Evolutionary conservation across 2,888 invertebrate genomes (phyloP).

Genomic region (Erannis defoliaria): DNA sequence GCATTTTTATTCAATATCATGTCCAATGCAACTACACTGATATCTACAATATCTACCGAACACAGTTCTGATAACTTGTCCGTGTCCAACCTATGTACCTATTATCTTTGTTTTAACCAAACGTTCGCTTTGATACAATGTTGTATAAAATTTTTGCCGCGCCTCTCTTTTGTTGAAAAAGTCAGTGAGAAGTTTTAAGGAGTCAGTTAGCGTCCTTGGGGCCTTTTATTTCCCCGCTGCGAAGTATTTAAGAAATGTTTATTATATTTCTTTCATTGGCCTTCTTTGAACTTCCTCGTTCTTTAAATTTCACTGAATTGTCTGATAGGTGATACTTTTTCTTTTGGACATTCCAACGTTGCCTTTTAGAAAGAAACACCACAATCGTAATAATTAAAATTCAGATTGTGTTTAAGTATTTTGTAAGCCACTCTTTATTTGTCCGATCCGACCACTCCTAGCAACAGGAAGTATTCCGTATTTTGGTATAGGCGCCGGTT

Average conservation of each 20-base stretch:
- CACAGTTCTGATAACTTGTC: background rate
- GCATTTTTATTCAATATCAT: no score
- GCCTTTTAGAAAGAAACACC: background rate
- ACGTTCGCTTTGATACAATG: conserved; percentile 19
- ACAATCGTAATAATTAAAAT: background rate
- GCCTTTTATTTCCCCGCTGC: conserved; percentile 22
- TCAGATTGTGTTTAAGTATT: background rate
- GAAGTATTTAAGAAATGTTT: conserved; percentile 31
- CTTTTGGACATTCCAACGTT: background rate
- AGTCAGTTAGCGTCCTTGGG: conserved; percentile 25
- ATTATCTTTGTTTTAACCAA: background rate
- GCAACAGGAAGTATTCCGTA: no score
- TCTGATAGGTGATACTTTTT: conserved; percentile 2
- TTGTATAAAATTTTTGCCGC: conserved; percentile 37
- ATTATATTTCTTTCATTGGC: conserved; percentile 16
- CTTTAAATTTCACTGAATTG: conserved; percentile 20
- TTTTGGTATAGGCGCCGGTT: no score
- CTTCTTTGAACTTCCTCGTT: conserved; percentile 15
- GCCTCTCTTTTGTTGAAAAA: conserved; percentile 36
- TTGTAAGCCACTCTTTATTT: no score
- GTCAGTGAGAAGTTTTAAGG: conserved; percentile 26
- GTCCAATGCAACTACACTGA: background rate
- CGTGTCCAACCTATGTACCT: background rate
- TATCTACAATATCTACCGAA: background rate
- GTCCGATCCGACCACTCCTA: no score